Base-by-base conservation (phyloP, 2,113 vertebrate genomes). In the Prochilodus magdalenae region DNA sequence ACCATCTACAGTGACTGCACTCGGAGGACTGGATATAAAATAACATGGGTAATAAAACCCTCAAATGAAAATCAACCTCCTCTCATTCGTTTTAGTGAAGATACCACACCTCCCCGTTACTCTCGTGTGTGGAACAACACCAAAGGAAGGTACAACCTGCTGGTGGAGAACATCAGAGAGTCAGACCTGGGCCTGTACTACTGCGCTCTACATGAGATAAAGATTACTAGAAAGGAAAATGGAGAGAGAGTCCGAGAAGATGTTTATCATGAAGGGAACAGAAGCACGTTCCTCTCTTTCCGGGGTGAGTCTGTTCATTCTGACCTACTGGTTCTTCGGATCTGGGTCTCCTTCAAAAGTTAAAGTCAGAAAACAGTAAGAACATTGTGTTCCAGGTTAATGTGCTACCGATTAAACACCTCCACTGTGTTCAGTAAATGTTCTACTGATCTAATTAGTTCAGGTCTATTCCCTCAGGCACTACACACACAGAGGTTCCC, bases 141-240 rank as follows among this genome's bases (percentile, higher is more conserved):
- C 12, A 78, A 29, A 24, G 30, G 49, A 3, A 53, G 81, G 4
- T 18, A 51, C 18, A 49, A 75, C 79, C 55, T 88, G 20, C 60
- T 69, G 69, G 85, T 88, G 30, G 27, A 20, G 24, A 85, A 88
- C 67, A 22, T 74, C 11, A 57, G 16, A 14, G 51, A 59, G 36
- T 40, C 53, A 36, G 73, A 59, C 30, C 11, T 24, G 53, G 51
- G 53, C 7, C 11, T 57, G 67, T 88, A 88, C 69, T 86, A 82
- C 72, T 88, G 87, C 79, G 81, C 65, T 13, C 27, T 73, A 26
- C 1, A 51, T 15, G 49, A 73, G 26, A 73, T 22, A n/a, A 22
- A 13, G 1, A 4, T 57, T 13, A 0, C 29, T 49, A 15, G n/a
- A n/a, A n/a, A n/a, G n/a, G n/a, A 47, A 0, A 3, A 8, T 1